Conservation (phyloP, 2,888 invertebrate species). For the Ectropis crepuscularia region DNA sequence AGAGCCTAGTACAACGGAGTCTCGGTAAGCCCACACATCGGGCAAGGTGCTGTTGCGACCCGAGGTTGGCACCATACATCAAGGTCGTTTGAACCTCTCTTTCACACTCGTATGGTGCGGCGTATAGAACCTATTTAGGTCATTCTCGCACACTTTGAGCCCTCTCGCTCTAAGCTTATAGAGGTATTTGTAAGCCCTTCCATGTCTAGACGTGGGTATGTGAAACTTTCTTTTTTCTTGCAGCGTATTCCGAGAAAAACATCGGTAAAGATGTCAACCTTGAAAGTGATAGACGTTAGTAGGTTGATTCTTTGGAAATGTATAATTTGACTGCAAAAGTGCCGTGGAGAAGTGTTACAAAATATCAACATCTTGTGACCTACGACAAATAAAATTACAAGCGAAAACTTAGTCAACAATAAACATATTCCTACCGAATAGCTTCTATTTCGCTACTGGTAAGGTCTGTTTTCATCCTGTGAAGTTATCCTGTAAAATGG, state of each 20-base stretch:
- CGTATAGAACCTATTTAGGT: constrained; percentile 42
- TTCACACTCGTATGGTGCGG: too few species aligned
- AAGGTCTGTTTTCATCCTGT: too few species aligned
- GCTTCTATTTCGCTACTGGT: too few species aligned
- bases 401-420: too few species aligned
- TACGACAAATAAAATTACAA: too few species aligned
- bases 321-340: neutral
- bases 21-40: constrained; percentile 52
- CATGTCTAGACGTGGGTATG: constrained; percentile 62
- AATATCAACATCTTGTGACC: too few species aligned
- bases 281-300: constrained; percentile 34
- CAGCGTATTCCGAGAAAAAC: constrained; percentile 60
- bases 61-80: constrained; percentile 72
- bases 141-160: constrained; percentile 6
- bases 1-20: constrained; percentile 70
- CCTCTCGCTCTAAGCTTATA: constrained; percentile 39
- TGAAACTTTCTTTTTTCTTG: constrained; percentile 75
- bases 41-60: constrained; percentile 58
- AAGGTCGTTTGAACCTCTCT: constrained; percentile 59
- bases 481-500: too few species aligned
- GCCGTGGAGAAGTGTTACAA: too few species aligned
- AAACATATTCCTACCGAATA: too few species aligned
- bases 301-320: constrained; percentile 24
- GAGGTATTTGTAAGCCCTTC: constrained; percentile 49
- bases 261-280: constrained; percentile 45